Conservation (phyloP, 1,140 invertebrate species). For the Drosophila pseudoobscura region DNA sequence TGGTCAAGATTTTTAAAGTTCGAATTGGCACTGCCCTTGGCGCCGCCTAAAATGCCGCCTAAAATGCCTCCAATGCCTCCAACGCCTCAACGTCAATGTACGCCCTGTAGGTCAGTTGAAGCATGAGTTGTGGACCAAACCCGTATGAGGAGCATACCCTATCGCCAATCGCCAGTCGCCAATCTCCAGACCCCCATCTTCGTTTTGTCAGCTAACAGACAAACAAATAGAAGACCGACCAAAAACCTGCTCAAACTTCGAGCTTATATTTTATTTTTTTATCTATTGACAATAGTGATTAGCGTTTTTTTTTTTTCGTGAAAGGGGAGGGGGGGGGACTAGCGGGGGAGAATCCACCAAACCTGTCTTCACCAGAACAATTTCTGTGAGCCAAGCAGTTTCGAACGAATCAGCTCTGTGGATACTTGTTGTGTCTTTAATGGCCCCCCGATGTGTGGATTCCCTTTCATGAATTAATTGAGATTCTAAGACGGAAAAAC, state of each 20-base stretch:
- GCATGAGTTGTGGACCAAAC: conserved; percentile 7
- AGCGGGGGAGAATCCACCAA: neutral
- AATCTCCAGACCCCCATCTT: conserved; percentile 12
- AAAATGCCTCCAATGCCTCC: neutral
- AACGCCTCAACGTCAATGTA: conserved; percentile 52
- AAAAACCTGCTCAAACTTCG: conserved; percentile 18
- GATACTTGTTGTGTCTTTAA: conserved; percentile 13
- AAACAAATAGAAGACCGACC: conserved; percentile 14
- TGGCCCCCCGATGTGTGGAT: neutral
- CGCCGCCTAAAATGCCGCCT: no score
- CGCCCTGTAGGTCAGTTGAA: conserved; percentile 65
- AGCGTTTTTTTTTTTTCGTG: conserved; percentile 6
- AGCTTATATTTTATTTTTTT: conserved; percentile 1
- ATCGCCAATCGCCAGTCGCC: neutral
- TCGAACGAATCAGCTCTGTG: conserved; percentile 17
- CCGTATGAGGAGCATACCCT: neutral
- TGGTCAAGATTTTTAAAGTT: conserved; percentile 38
- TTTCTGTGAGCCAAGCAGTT: conserved; percentile 30
- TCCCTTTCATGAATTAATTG: conserved; percentile 46
- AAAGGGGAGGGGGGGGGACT: neutral
- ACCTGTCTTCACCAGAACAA: conserved; percentile 39
- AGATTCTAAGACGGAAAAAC: conserved; percentile 21
- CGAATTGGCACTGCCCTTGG: neutral
- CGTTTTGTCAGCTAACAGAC: conserved; percentile 14
- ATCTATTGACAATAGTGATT: conserved; percentile 65